Conservation (phyloP, 2,797 vertebrate genomes). For the Hipposideros larvatus region DNA sequence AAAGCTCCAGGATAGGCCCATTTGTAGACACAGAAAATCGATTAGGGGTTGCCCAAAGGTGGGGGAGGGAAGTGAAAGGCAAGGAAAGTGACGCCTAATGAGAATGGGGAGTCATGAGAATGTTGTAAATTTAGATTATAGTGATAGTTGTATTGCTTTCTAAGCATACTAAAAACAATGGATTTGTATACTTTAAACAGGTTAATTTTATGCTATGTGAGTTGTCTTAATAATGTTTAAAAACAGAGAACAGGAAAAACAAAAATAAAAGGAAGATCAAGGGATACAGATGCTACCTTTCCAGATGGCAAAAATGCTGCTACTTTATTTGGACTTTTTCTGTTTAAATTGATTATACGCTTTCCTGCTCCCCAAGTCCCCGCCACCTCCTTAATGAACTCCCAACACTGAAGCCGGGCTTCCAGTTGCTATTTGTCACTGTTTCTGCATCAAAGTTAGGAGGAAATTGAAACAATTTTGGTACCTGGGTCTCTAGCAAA, state of each 20-base stretch:
- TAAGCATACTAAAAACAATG: not conserved
- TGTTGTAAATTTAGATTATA: not conserved
- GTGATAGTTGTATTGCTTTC: not conserved
- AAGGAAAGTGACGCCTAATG: not conserved
- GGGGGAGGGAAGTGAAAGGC: rapidly evolving
- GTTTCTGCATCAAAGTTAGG: not conserved
- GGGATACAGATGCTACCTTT: not conserved
- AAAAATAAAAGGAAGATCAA: rapidly evolving
- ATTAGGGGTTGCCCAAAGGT: not conserved
- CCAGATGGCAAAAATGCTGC: not conserved
- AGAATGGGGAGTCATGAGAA: too few relatives aligned
- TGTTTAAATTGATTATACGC: rapidly evolving
- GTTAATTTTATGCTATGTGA: not conserved
- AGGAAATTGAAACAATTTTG: not conserved
- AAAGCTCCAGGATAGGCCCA: not conserved
- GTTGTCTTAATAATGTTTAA: not conserved
- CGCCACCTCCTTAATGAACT: not conserved
- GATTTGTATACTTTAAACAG: not conserved
- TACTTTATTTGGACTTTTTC: not conserved
- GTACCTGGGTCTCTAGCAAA: not conserved
- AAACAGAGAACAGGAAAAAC: not conserved
- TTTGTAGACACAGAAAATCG: not conserved
- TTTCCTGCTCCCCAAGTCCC: too few relatives aligned
- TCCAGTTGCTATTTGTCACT: not conserved
- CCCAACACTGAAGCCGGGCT: not conserved